A percentile compares a stretch with the other conserved stretches of the same genome.
phyloP scores from a whole-genome alignment of 2,797 vertebrate species.

The Alectoris magna region DNA sequence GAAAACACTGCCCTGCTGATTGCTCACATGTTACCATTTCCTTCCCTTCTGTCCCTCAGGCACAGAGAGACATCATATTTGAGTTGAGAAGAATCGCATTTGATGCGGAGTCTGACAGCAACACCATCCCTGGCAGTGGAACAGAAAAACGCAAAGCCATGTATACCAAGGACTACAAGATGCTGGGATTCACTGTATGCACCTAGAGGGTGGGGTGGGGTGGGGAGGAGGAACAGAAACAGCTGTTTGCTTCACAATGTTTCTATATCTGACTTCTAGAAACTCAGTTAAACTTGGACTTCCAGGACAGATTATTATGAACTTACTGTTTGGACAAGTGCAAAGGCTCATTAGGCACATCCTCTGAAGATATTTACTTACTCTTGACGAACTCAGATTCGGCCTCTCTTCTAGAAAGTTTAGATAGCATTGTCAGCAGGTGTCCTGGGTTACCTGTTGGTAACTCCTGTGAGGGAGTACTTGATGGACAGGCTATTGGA shows the following conservation, averaged over 20 bases:
- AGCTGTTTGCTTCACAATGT: neutral
- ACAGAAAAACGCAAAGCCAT: slow-evolving; percentile 96
- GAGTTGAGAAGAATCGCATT: slow-evolving; percentile 96
- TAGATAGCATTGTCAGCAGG: neutral
- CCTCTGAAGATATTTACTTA: neutral
- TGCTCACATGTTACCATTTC: neutral
- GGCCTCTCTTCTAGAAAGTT: neutral
- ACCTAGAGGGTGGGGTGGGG: neutral
- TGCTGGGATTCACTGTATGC: slow-evolving; percentile 96
- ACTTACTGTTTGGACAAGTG: neutral
- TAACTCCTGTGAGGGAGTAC: neutral
- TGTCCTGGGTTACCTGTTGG: neutral
- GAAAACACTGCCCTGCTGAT: neutral
- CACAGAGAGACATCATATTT: slow-evolving; percentile 95
- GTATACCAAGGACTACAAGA: slow-evolving; percentile 99
- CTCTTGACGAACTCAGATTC: neutral
- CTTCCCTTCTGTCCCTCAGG: slow-evolving; percentile 74
- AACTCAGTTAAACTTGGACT: neutral
- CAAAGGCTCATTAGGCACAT: neutral
- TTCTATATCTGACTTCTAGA: neutral
- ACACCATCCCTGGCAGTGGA: slow-evolving; percentile 80
- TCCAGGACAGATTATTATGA: neutral
- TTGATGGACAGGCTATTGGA: neutral
- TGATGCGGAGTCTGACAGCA: slow-evolving; percentile 92
- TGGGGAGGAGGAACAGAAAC: neutral